phyloP scores from a whole-genome alignment of 2,888 invertebrate species.

The Drosophila planitibia region DNA sequence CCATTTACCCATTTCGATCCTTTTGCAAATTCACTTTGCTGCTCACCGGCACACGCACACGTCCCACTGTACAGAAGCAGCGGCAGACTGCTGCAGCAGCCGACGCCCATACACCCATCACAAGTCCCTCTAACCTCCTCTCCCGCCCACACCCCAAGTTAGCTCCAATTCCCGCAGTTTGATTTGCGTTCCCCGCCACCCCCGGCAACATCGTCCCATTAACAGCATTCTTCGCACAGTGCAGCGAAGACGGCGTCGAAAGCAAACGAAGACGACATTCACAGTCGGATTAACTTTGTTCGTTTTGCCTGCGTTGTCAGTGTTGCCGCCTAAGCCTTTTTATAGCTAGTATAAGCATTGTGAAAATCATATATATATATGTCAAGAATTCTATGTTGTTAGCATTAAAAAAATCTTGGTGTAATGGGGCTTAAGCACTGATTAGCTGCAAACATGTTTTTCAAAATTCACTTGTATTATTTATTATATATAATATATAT shows the following conservation, averaged over 20 bases:
- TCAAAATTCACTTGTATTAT: neutral
- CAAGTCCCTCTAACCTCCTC: neutral
- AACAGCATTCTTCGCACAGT: conserved; percentile 56
- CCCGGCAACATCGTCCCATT: neutral
- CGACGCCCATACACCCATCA: conserved; percentile 36
- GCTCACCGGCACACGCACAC: conserved; percentile 21
- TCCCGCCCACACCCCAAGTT: neutral
- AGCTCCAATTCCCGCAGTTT: conserved; percentile 30
- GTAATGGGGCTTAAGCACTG: neutral
- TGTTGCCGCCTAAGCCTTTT: conserved; percentile 3
- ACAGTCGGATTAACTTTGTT: conserved; percentile 34
- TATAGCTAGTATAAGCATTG: neutral
- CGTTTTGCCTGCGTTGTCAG: conserved; percentile 10
- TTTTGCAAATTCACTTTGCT: conserved; percentile 18
- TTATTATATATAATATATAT: neutral
- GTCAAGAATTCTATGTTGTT: neutral
- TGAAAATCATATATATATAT: neutral
- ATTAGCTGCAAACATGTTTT: neutral
- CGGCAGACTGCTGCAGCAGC: conserved; percentile 34
- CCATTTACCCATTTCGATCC: conserved; percentile 19
- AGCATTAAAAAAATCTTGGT: neutral
- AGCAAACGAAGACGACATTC: conserved; percentile 22
- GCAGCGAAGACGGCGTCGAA: conserved; percentile 49
- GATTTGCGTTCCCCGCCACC: conserved; percentile 3
- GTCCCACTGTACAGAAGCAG: conserved; percentile 5